phyloP scores from a whole-genome alignment of 2,888 invertebrate species.

The Hyalella azteca region DNA sequence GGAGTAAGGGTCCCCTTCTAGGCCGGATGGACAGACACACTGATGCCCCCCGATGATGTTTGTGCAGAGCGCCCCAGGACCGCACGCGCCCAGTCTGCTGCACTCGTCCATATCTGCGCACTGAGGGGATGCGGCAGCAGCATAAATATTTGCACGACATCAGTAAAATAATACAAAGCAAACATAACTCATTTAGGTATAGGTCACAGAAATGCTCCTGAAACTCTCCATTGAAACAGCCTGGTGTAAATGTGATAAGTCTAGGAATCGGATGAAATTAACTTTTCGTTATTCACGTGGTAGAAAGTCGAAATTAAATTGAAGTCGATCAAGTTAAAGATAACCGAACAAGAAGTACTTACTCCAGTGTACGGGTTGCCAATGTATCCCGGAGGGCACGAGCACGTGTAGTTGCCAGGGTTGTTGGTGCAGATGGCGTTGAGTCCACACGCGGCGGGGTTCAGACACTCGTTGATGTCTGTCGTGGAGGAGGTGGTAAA shows the following conservation, averaged over 20 bases:
- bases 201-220: too few species aligned
- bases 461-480: constrained; percentile 88
- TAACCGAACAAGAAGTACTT: constrained; percentile 60
- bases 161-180: too few species aligned
- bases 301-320: too few species aligned
- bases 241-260: too few species aligned
- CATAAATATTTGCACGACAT: too few species aligned
- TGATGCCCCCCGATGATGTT: constrained; percentile 80
- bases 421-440: constrained; percentile 82
- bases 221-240: too few species aligned
- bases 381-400: constrained; percentile 80
- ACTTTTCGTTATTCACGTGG: too few species aligned
- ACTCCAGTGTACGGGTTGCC: constrained; percentile 81
- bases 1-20: constrained; percentile 76
- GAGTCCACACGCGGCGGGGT: constrained; percentile 80
- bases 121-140: too few species aligned
- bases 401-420: constrained; percentile 86
- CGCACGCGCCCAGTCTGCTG: constrained; percentile 74
- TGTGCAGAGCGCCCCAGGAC: constrained; percentile 77
- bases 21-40: constrained; percentile 84
- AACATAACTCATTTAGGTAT: too few species aligned
- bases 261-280: too few species aligned
- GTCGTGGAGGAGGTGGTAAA: too few species aligned
- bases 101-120: constrained; percentile 88
- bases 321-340: too few species aligned